Percentiles rank a stretch among this genome's conserved stretches.
Conservation (phyloP, 2,888 invertebrate species). For the Heteromurus nitidus region DNA sequence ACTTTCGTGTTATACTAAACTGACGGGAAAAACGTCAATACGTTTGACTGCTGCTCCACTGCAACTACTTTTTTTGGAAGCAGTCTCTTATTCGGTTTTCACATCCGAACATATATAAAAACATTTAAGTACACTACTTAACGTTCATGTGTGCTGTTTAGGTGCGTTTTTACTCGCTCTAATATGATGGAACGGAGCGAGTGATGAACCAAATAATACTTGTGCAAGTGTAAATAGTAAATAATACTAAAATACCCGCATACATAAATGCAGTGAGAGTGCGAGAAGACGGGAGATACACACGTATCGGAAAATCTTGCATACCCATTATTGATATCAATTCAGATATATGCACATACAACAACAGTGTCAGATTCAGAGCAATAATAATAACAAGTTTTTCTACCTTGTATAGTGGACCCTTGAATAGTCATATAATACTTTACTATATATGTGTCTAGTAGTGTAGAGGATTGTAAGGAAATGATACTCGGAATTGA, state of each 20-base stretch:
- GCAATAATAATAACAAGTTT: conserved; percentile 45
- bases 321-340: conserved; percentile 15
- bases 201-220: conserved; percentile 28
- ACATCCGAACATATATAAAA: conserved; percentile 40
- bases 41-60: conserved; percentile 21
- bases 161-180: conserved; percentile 7
- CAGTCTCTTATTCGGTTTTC: conserved; percentile 45
- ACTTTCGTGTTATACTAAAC: conserved; percentile 26
- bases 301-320: conserved; percentile 20
- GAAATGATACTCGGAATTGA: no score
- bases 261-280: conserved; percentile 22
- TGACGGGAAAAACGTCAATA: conserved; percentile 55
- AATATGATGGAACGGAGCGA: conserved; percentile 11
- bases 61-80: conserved; percentile 46
- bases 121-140: conserved; percentile 50
- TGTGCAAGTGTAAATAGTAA: conserved; percentile 48
- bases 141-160: conserved; percentile 20
- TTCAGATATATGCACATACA: conserved; percentile 11
- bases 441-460: neutral
- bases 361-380: conserved; percentile 51
- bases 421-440: conserved; percentile 29
- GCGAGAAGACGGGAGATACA: neutral
- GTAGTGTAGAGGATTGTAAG: neutral
- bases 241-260: conserved; percentile 45
- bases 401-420: conserved; percentile 19